Conservation (phyloP, 2,888 invertebrate genomes). For the Agonopterix subpropinquella region DNA sequence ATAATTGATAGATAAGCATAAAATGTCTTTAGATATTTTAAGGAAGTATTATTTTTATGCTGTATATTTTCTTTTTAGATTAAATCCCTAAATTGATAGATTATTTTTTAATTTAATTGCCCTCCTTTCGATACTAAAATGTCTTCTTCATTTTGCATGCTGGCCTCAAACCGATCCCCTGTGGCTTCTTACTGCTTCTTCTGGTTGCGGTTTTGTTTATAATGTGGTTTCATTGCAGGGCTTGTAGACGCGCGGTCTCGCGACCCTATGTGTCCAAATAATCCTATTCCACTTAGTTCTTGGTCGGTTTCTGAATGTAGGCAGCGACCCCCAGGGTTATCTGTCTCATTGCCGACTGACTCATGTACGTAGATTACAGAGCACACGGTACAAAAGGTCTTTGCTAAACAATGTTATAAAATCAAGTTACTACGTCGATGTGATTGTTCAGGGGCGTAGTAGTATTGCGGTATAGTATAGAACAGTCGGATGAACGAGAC, state of each 20-base stretch:
- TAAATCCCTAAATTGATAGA: conserved; percentile 39
- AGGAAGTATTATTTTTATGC: conserved; percentile 34
- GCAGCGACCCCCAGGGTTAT: background rate
- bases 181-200: conserved; percentile 31
- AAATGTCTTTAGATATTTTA: conserved; percentile 26
- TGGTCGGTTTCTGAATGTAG: background rate
- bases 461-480: background rate
- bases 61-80: conserved; percentile 45
- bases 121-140: conserved; percentile 27
- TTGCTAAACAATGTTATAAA: too few species aligned
- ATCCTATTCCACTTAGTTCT: too few species aligned
- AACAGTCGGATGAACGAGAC: background rate
- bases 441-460: conserved; percentile 1
- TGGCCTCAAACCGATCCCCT: conserved; percentile 16
- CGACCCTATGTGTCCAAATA: conserved; percentile 5
- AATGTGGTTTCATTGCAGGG: conserved; percentile 33
- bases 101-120: conserved; percentile 23
- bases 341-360: background rate
- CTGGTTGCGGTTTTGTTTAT: conserved; percentile 41
- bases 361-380: conserved; percentile 13
- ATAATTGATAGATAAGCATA: conserved; percentile 9
- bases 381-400: conserved; percentile 1
- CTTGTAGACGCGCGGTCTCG: conserved; percentile 2
- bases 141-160: conserved; percentile 34
- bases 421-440: background rate